phyloP scores from a whole-genome alignment of 2,888 invertebrate species.

The Panorpa germanica region DNA sequence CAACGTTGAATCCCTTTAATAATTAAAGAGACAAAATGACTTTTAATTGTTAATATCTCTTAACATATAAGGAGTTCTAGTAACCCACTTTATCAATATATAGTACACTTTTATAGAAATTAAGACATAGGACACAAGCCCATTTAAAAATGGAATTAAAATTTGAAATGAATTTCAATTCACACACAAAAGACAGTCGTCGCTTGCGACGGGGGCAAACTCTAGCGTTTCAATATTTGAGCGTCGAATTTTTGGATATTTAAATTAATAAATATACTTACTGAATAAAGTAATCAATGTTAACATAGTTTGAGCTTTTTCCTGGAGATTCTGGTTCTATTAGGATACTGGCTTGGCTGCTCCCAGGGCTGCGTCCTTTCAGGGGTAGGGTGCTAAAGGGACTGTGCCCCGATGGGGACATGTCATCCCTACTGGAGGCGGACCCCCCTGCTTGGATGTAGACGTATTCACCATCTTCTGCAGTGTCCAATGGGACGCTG shows the following conservation, averaged over 20 bases:
- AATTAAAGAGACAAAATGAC: too few relatives aligned
- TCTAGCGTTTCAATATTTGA: too few relatives aligned
- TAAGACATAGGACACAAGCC: too few relatives aligned
- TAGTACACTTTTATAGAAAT: too few relatives aligned
- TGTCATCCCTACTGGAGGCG: constrained; percentile 46
- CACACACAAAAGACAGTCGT: too few relatives aligned
- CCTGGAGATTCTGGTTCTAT: constrained; percentile 61
- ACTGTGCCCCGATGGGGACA: constrained; percentile 31
- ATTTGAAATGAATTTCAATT: too few relatives aligned
- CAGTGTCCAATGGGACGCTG: constrained; percentile 44
- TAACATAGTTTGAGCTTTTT: constrained; percentile 72
- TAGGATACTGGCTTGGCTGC: constrained; percentile 24
- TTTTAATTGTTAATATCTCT: too few relatives aligned
- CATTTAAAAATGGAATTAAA: too few relatives aligned
- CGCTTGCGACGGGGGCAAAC: too few relatives aligned
- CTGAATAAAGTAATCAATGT: constrained; percentile 83
- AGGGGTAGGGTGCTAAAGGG: constrained; percentile 38
- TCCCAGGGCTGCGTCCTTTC: constrained; percentile 21
- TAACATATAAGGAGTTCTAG: too few relatives aligned
- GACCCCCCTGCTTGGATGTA: constrained; percentile 50
- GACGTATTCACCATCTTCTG: constrained; percentile 52
- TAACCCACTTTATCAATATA: too few relatives aligned
- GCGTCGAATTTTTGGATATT: background rate
- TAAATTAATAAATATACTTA: constrained; percentile 24
- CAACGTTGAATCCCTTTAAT: too few relatives aligned